Evolutionary conservation across 1,140 invertebrate species (phyloP).

Genomic region (Laupala kohalensis): DNA sequence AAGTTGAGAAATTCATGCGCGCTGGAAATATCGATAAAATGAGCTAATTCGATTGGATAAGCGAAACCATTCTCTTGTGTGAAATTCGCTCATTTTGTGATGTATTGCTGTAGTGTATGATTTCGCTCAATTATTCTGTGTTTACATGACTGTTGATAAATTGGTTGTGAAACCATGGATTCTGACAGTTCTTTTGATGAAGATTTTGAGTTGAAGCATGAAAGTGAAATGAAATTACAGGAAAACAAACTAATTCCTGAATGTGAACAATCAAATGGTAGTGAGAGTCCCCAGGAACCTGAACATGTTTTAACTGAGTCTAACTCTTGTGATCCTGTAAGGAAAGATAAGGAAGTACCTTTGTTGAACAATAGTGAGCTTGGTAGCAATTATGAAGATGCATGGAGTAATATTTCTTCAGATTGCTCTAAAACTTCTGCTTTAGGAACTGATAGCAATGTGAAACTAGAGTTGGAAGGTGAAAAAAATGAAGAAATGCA

Average conservation of each 20-base stretch:
- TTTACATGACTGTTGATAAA: background rate
- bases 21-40: too few relatives aligned
- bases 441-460: too few relatives aligned
- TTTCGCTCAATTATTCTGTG: too few relatives aligned
- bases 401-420: background rate
- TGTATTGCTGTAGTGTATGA: too few relatives aligned
- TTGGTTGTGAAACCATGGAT: slow-evolving; percentile 2
- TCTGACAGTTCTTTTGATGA: slow-evolving; percentile 16
- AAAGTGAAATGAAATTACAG: background rate
- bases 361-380: background rate
- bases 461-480: background rate
- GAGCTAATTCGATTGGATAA: too few relatives aligned
- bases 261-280: background rate
- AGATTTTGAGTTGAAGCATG: slow-evolving; percentile 12
- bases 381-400: background rate
- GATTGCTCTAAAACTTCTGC: background rate
- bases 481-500: background rate
- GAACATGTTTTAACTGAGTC: background rate
- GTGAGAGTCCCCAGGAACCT: background rate
- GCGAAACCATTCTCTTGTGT: too few relatives aligned
- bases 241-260: background rate
- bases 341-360: background rate
- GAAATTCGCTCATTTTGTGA: too few relatives aligned
- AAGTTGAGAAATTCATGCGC: too few relatives aligned
- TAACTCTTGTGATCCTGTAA: background rate